These are phyloP conservation scores for Elysia chlorotica DNA, from an alignment of 1,140 invertebrate genomes.

Conservation along the genomic window DNA sequence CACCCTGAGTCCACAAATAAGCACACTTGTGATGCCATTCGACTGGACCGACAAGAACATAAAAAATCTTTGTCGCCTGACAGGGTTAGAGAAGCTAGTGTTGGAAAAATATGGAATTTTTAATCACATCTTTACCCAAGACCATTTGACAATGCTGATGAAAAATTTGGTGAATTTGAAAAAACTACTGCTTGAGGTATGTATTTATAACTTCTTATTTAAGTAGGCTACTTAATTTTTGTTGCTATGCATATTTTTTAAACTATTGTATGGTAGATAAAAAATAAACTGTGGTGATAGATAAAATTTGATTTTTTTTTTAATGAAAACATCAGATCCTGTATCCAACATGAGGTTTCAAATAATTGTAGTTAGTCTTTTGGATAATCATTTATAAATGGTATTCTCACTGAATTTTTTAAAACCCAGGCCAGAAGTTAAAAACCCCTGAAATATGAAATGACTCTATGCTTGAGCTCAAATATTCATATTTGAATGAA, in stretches of 20 bases:
- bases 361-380: no score
- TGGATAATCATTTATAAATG: no score
- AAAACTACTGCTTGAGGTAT: constrained; percentile 17
- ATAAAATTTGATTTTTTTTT: no score
- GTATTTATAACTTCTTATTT: background rate
- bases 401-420: no score
- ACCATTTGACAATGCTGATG: constrained; percentile 5
- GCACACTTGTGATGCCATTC: constrained; percentile 55
- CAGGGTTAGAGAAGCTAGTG: constrained; percentile 46
- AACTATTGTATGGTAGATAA: no score
- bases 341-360: no score
- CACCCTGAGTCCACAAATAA: constrained; percentile 37
- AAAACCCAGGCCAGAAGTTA: no score
- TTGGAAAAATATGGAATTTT: constrained; percentile 48
- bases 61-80: constrained; percentile 41
- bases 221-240: background rate
- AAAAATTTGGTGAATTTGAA: constrained; percentile 1
- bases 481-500: no score
- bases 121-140: constrained; percentile 9
- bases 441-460: no score
- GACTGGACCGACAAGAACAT: constrained; percentile 54
- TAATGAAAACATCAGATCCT: no score
- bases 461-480: no score
- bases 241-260: background rate
- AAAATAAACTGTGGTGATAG: no score